A percentile compares a stretch with the other conserved stretches of the same genome.
Conservation (phyloP, 1,140 invertebrate genomes). For the Procambarus clarkii region DNA sequence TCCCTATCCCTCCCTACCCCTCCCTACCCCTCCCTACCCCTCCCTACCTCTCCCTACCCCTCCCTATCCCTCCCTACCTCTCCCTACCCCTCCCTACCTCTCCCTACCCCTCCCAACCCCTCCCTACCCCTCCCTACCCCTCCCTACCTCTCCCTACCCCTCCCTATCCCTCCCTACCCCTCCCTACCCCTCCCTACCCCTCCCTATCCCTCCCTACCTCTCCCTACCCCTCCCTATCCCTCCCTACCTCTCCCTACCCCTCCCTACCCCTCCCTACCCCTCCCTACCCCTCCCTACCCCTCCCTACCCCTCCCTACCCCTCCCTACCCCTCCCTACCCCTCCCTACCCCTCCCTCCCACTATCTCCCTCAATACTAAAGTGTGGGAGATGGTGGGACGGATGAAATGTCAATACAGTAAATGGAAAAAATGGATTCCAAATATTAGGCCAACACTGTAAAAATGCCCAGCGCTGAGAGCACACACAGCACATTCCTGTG, state of each 20-base stretch:
- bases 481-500: slow-evolving; percentile 60
- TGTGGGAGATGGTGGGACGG: neutral
- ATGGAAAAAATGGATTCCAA: slow-evolving; percentile 59
- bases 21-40: slow-evolving; percentile 29
- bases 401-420: slow-evolving; percentile 67
- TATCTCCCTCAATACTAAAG: slow-evolving; percentile 14
- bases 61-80: slow-evolving; percentile 16
- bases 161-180: neutral
- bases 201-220: neutral
- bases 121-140: slow-evolving; percentile 10
- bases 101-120: neutral
- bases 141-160: neutral
- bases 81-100: slow-evolving; percentile 37
- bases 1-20: too few relatives aligned
- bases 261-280: neutral
- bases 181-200: too few relatives aligned
- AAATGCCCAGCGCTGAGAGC: slow-evolving; percentile 51
- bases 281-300: slow-evolving; percentile 32
- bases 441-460: slow-evolving; percentile 60
- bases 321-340: slow-evolving; percentile 13
- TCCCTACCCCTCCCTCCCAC: neutral
- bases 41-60: neutral
- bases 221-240: slow-evolving; percentile 14
- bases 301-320: neutral
- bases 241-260: slow-evolving; percentile 27